Conservation (phyloP, 1,140 invertebrate species). For the Neoseiulus cucumeris region DNA sequence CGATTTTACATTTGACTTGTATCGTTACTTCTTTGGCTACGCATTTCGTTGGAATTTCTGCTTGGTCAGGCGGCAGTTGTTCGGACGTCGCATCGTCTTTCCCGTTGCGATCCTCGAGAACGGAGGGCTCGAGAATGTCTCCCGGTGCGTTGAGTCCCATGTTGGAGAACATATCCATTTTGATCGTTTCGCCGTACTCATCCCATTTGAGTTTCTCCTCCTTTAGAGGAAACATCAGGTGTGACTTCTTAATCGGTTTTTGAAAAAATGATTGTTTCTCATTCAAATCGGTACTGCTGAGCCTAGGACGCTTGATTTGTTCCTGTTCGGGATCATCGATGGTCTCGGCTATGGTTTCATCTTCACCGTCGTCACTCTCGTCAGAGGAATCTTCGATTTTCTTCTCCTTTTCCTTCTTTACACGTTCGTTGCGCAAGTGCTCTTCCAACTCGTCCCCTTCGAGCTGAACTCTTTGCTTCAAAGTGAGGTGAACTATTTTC, state of each 20-base stretch:
- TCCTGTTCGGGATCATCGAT: slow-evolving; percentile 16
- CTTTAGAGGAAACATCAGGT: slow-evolving; percentile 86
- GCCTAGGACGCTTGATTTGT: slow-evolving; percentile 24
- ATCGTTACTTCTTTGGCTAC: slow-evolving; percentile 50
- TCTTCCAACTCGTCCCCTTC: slow-evolving; percentile 84
- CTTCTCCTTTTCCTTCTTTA: slow-evolving; percentile 25
- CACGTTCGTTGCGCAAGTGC: slow-evolving; percentile 41
- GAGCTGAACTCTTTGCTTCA: slow-evolving; percentile 39
- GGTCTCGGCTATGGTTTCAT: slow-evolving; percentile 3
- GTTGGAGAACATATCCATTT: slow-evolving; percentile 11
- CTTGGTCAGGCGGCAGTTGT: slow-evolving; percentile 20
- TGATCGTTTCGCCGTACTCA: slow-evolving; percentile 83
- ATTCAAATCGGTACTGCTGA: slow-evolving; percentile 12
- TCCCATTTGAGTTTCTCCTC: slow-evolving; percentile 83
- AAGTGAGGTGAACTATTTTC: slow-evolving; percentile 29
- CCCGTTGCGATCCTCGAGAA: neutral
- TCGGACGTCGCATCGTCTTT: slow-evolving; percentile 16
- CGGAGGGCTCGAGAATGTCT: slow-evolving; percentile 4
- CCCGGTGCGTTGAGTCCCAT: neutral
- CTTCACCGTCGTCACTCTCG: slow-evolving; percentile 52
- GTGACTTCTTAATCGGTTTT: slow-evolving; percentile 74
- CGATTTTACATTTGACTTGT: slow-evolving; percentile 59
- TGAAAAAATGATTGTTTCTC: slow-evolving; percentile 39
- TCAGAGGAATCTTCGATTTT: slow-evolving; percentile 47
- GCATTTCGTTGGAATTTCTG: slow-evolving; percentile 72